Percentiles rank a stretch among this genome's conserved stretches.
These are phyloP conservation scores for Mesorhabditis belari DNA, from an alignment of 2,888 invertebrate species.

Conservation along the genomic window DNA sequence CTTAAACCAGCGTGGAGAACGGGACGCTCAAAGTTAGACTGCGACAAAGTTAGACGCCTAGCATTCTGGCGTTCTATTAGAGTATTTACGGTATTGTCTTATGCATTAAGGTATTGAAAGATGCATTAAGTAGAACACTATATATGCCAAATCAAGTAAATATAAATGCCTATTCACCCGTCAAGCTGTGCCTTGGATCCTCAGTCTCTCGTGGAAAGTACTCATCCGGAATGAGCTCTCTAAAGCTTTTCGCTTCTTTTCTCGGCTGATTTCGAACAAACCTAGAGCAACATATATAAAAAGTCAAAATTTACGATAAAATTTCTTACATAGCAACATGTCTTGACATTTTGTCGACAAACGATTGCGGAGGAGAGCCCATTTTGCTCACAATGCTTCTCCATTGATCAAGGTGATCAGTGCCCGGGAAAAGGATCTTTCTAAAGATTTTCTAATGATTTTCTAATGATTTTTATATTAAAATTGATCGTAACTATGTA, in stretches of 20 bases:
- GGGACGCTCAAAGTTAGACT: too few relatives aligned
- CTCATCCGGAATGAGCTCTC: background rate
- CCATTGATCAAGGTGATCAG: background rate
- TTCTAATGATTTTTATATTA: background rate
- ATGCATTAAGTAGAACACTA: too few relatives aligned
- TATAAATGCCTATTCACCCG: too few relatives aligned
- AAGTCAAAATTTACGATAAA: background rate
- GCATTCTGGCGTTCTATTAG: too few relatives aligned
- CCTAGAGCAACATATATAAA: background rate
- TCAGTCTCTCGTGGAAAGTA: background rate
- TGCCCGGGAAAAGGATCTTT: conserved; percentile 1
- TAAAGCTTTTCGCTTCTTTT: background rate
- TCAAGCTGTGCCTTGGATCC: background rate
- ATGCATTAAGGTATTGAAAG: too few relatives aligned
- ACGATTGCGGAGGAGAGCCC: conserved; percentile 89
- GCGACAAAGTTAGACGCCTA: too few relatives aligned
- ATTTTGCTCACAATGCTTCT: conserved; percentile 62
- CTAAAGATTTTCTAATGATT: background rate
- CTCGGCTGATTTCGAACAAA: background rate
- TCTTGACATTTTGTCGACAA: conserved; percentile 91
- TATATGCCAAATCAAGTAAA: too few relatives aligned
- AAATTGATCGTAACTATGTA: background rate
- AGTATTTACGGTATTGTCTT: too few relatives aligned
- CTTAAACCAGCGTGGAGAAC: too few relatives aligned
- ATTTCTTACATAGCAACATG: conserved; percentile 72